Percentiles rank a stretch among this genome's conserved stretches.
phyloP scores from a whole-genome alignment of 2,888 invertebrate genomes.

The Eudemis profundana region DNA sequence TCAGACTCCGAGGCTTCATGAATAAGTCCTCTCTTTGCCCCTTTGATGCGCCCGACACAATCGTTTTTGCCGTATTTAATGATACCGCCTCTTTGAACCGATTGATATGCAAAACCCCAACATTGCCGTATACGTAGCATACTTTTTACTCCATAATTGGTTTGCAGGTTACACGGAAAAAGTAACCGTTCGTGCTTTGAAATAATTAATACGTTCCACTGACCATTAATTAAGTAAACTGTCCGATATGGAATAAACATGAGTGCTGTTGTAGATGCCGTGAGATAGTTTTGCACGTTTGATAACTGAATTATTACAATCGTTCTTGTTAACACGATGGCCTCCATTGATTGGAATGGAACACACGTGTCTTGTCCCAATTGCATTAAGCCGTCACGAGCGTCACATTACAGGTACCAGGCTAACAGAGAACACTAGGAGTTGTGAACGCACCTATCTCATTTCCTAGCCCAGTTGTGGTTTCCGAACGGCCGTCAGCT shows the following conservation, averaged over 20 bases:
- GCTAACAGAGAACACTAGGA: conserved; percentile 63
- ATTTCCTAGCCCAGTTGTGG: conserved; percentile 84
- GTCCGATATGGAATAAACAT: conserved; percentile 32
- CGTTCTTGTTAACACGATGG: conserved; percentile 23
- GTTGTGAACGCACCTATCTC: conserved; percentile 80
- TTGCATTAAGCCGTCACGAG: conserved; percentile 63
- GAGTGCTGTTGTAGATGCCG: conserved; percentile 34
- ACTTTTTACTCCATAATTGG: conserved; percentile 40
- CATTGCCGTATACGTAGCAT: conserved; percentile 29
- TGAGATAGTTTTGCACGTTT: conserved; percentile 29
- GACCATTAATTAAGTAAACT: conserved; percentile 37
- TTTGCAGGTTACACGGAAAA: conserved; percentile 20
- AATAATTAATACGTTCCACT: conserved; percentile 31
- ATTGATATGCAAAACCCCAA: conserved; percentile 77
- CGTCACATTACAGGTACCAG: conserved; percentile 56
- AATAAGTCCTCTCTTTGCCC: conserved; percentile 61
- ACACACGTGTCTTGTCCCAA: conserved; percentile 59
- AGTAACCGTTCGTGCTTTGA: conserved; percentile 37
- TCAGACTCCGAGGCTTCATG: conserved; percentile 68
- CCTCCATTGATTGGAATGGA: conserved; percentile 43
- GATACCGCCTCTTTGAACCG: conserved; percentile 74
- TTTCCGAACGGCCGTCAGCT: conserved; percentile 81
- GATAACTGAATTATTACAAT: conserved; percentile 16
- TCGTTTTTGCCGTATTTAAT: conserved; percentile 54
- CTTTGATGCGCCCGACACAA: conserved; percentile 57